A percentile compares a stretch with the other conserved stretches of the same genome.
These are phyloP conservation scores for Argyrosomus japonicus DNA, from an alignment of 2,113 vertebrate species.

Conservation along the genomic window DNA sequence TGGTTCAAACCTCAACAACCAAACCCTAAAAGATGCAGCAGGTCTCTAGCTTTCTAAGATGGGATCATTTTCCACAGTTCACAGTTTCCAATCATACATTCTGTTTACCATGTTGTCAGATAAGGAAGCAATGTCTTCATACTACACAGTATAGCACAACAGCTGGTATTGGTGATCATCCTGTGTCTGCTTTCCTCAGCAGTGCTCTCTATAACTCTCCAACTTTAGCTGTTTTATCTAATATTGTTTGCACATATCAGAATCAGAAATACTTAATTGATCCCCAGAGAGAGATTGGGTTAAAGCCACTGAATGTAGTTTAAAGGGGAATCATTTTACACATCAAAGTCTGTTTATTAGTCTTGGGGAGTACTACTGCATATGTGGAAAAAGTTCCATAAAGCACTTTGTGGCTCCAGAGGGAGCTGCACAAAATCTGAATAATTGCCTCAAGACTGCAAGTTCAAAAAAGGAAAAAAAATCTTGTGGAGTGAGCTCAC, in stretches of 20 bases:
- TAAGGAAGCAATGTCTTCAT: background rate
- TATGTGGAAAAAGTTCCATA: background rate
- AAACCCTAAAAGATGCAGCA: background rate
- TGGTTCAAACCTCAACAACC: background rate
- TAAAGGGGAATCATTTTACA: background rate
- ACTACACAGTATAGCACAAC: background rate
- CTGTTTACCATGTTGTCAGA: background rate
- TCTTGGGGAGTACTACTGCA: background rate
- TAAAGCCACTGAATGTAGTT: background rate
- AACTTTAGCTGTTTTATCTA: background rate
- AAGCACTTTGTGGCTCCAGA: background rate
- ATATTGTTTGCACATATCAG: background rate
- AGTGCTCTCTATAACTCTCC: background rate
- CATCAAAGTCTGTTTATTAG: no score
- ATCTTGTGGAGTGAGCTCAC: no score
- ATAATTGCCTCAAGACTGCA: background rate
- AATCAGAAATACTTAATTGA: no score
- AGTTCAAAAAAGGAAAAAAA: background rate
- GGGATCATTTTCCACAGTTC: background rate
- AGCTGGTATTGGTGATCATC: background rate
- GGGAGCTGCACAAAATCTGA: background rate
- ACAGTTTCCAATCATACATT: background rate
- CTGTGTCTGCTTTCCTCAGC: background rate
- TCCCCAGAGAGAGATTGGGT: no score
- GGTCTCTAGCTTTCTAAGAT: background rate